phyloP scores from a whole-genome alignment of 1,140 invertebrate species.

The Leptopilina clavipes region DNA sequence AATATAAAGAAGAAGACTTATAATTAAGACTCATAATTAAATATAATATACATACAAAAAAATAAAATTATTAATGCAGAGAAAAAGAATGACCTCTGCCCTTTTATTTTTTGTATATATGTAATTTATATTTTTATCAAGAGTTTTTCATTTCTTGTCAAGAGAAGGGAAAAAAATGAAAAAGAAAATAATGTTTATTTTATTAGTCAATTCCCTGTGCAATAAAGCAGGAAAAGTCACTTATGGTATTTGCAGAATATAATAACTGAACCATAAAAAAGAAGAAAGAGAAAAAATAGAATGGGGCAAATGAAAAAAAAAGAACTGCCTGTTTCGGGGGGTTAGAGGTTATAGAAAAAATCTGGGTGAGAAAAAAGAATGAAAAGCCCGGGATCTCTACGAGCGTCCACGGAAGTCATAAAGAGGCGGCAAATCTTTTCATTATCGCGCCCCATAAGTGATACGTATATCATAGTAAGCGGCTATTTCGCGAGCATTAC shows the following conservation, averaged over 20 bases:
- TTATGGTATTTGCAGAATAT: constrained; percentile 24
- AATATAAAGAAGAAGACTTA: too few species aligned
- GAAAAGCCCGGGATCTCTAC: constrained; percentile 49
- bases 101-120: too few species aligned
- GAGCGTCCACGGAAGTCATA: constrained; percentile 69
- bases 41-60: too few species aligned
- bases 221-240: constrained; percentile 38
- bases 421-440: constrained; percentile 74
- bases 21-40: too few species aligned
- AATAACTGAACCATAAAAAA: constrained; percentile 49
- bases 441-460: constrained; percentile 73
- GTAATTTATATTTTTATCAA: background rate
- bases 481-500: constrained; percentile 70
- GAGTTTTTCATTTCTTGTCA: background rate
- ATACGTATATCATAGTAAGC: constrained; percentile 74
- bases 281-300: constrained; percentile 51
- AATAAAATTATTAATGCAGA: too few species aligned
- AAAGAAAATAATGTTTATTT: constrained; percentile 7
- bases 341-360: constrained; percentile 26
- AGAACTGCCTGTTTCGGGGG: constrained; percentile 22
- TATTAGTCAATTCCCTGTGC: constrained; percentile 43
- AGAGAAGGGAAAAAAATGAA: background rate
- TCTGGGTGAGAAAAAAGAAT: constrained; percentile 49
- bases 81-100: too few species aligned
- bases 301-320: constrained; percentile 37